phyloP scores from a whole-genome alignment of 2,113 vertebrate species.

The Syngnathus floridae region DNA sequence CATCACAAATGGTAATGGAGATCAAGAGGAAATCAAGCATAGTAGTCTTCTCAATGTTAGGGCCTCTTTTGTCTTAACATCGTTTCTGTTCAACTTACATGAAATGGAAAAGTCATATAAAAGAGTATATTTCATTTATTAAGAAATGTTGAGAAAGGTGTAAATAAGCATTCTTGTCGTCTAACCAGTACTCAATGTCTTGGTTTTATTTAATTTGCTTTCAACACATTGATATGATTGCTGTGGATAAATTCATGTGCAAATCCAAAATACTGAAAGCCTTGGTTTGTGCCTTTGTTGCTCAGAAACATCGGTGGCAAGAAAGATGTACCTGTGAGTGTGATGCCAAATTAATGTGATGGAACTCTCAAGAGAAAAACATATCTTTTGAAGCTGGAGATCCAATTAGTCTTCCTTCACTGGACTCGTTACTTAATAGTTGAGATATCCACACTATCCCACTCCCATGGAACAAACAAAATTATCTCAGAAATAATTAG shows the following conservation, averaged over 20 bases:
- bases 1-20: background rate
- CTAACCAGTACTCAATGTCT: background rate
- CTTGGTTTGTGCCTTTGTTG: background rate
- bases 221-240: background rate
- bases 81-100: too few relatives aligned
- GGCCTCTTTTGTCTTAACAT: too few relatives aligned
- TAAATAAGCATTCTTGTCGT: background rate
- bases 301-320: background rate
- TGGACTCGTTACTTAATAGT: background rate
- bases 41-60: too few relatives aligned
- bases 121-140: background rate
- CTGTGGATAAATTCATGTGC: background rate
- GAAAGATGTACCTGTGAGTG: background rate
- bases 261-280: background rate
- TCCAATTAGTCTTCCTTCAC: background rate
- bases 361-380: background rate
- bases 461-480: background rate
- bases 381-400: background rate
- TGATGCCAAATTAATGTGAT: background rate
- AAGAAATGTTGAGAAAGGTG: background rate
- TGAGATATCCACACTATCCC: background rate
- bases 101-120: too few relatives aligned
- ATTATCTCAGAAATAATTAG: background rate
- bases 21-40: background rate
- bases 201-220: background rate